phyloP scores from a whole-genome alignment of 1,140 invertebrate genomes.

The Bombus pyrosoma region DNA sequence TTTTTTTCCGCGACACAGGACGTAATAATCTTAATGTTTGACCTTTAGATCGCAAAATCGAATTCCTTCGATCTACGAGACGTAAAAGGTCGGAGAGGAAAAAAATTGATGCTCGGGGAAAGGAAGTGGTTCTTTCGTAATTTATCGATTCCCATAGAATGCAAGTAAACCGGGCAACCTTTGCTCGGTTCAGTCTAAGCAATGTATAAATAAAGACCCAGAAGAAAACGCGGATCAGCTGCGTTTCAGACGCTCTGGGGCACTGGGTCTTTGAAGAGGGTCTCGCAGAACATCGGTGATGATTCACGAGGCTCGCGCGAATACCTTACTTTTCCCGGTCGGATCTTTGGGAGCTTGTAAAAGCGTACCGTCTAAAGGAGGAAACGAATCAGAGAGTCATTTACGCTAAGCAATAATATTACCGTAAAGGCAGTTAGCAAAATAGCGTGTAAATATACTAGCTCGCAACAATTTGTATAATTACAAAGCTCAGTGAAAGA shows the following conservation, averaged over 20 bases:
- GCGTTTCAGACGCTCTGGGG: neutral
- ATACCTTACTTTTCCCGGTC: neutral
- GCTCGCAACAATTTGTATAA: too few relatives aligned
- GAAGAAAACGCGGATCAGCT: neutral
- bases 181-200: neutral
- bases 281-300: neutral
- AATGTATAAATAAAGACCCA: too few relatives aligned
- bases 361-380: neutral
- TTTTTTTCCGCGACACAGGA: too few relatives aligned
- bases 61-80: neutral
- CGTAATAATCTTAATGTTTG: neutral
- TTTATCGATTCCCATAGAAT: neutral
- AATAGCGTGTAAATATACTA: too few relatives aligned
- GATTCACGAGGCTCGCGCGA: neutral
- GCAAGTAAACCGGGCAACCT: neutral
- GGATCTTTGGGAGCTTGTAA: neutral
- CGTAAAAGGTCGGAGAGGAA: neutral
- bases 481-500: too few relatives aligned
- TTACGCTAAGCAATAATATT: neutral
- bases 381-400: neutral
- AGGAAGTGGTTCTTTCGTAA: neutral
- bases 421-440: too few relatives aligned
- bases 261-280: neutral
- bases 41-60: neutral
- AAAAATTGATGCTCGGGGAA: neutral